Evolutionary conservation across 2,113 vertebrate genomes (phyloP), one percentile per base, ranked within the genome.

Genomic region (Thymallus thymallus): DNA sequence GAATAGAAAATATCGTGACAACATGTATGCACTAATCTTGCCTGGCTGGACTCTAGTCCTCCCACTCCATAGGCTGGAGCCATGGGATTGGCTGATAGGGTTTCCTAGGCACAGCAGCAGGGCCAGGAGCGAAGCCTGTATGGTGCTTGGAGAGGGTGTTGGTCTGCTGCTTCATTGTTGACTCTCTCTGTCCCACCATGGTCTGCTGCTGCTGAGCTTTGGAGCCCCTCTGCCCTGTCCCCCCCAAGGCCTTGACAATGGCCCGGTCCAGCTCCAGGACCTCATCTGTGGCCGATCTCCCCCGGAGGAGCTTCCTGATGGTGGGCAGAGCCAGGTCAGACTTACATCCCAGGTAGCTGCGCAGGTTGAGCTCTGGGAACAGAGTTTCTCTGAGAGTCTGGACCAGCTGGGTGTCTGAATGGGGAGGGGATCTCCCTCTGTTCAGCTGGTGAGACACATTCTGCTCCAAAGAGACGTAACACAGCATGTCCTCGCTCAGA

Each of bases 311-410:
- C 5, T 85, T 51, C 68, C 84, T 87, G 79, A 94, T 75, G 3
- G 92, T 91, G 3, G 87, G 72, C 13, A 92, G 80, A 13, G 89
- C 88, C 69, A 93, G 78, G 23, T 93, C 88, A 23, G 93, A 93
- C 72, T 81, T 92, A 68, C 92, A 91, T 62, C 87, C 84, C 83
- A 94, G 85, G 87, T 92, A 94, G 80, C 93, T 93, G 73, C 81
- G 88, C 1, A 94, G 82, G 82, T 93, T 93, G 51, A 94, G 86
- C 70, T 92, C 73, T 0, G 91, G 91, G 56, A 92, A 92, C 46
- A 92, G 63, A 3, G 26, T 45, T 29, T 93, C 86, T 75, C 72
- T 86, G 22, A 93, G 87, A 80, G 87, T 30, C 22, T 87, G 72
- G 46, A 84, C 82, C 69, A 93, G 68, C 77, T 87, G 78, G 16